phyloP scores from a whole-genome alignment of 2,797 vertebrate genomes.

The Fringilla coelebs region DNA sequence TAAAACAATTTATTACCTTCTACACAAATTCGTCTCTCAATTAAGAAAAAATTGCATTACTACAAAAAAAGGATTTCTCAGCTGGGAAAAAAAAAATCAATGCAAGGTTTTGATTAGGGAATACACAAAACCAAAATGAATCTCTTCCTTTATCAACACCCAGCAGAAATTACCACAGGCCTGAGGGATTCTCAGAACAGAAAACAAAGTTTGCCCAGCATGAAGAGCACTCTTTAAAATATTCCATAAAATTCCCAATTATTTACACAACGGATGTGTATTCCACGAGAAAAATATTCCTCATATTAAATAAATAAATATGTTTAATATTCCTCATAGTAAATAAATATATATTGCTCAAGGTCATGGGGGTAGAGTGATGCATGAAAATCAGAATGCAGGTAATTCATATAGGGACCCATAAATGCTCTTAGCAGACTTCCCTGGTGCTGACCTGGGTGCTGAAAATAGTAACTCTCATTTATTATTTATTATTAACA shows the following conservation, averaged over 20 bases:
- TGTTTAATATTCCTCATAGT: no score
- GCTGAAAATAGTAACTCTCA: not conserved
- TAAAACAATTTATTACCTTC: not conserved
- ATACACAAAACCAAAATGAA: not conserved
- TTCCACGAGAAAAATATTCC: not conserved
- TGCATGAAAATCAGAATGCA: not conserved
- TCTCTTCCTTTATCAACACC: not conserved
- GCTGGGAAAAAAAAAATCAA: not conserved
- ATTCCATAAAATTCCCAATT: not conserved
- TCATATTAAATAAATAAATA: no score
- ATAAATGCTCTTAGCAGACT: not conserved
- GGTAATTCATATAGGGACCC: not conserved
- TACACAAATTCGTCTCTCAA: not conserved
- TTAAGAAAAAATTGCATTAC: not conserved
- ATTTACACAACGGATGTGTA: fast-evolving
- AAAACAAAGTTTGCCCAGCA: not conserved
- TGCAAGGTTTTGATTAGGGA: not conserved
- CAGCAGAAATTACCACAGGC: not conserved
- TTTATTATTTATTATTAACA: not conserved
- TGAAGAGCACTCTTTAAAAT: not conserved
- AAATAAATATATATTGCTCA: not conserved
- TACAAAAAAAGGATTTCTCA: not conserved
- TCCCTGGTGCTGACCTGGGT: not conserved
- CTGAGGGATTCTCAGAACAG: not conserved
- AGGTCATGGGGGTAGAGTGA: not conserved